Conservation (phyloP, 2,888 invertebrate genomes). For the Lysandra coridon region DNA sequence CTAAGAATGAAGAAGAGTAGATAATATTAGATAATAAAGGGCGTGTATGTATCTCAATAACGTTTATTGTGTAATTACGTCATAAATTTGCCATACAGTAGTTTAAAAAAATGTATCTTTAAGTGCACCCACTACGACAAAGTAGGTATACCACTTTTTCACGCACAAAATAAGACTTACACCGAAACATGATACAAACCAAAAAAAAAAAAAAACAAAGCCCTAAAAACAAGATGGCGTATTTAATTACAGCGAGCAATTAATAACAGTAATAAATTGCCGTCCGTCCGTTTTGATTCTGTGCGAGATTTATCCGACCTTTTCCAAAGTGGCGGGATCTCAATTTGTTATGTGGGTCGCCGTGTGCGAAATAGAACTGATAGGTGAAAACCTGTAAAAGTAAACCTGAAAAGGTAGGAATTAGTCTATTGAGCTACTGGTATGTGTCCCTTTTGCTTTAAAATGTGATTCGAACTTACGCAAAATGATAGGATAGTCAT, state of each 20-base stretch:
- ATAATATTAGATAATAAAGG: no score
- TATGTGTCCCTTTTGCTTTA: no score
- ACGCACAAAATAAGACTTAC: background rate
- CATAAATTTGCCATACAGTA: no score
- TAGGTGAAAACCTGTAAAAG: background rate
- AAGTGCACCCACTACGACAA: background rate
- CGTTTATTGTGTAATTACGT: no score
- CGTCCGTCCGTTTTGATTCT: slow-evolving; percentile 22
- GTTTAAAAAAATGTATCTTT: no score
- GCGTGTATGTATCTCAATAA: no score
- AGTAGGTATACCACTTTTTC: background rate
- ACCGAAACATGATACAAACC: background rate
- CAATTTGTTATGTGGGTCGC: background rate
- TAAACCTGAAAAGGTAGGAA: no score
- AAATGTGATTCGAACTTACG: no score
- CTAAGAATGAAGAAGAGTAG: no score
- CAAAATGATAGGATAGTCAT: no score
- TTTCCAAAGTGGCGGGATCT: slow-evolving; percentile 1
- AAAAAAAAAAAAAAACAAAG: background rate
- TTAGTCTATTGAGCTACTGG: no score
- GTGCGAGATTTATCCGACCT: slow-evolving; percentile 6
- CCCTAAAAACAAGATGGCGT: slow-evolving; percentile 12
- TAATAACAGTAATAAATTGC: slow-evolving; percentile 26
- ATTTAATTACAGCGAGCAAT: slow-evolving; percentile 16
- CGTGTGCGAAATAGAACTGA: background rate